Evolutionary conservation across 2,113 vertebrate genomes (phyloP), one percentile per base, ranked within the genome.

Genomic region (Merops nubicus): DNA sequence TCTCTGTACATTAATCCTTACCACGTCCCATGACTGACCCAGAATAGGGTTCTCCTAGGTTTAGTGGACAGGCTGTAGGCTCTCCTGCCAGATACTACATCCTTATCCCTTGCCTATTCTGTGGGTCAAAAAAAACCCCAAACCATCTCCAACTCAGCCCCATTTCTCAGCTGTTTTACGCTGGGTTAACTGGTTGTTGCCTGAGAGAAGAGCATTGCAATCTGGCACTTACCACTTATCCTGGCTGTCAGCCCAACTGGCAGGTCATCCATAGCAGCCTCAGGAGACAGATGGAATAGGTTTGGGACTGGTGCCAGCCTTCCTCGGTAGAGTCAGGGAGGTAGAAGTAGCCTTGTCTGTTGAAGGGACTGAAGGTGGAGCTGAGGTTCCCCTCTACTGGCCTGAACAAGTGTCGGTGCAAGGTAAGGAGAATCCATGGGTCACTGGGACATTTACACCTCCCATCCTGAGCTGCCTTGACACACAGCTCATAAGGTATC

Each of bases 21-120:
- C 31, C n/a, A n/a, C 0, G 1, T 18, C 16, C 16, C 18, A 13
- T 3, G 4, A 28, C 15, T 64, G 42, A 74, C 22, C 38, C 75
- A 62, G 26, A 78, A n/a, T 9, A 53, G 4, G 6, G 6, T 76
- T 70, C 38, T 83, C 29, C 63, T 57, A n/a, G 23, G 5, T 23
- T 16, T 14, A n/a, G 5, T 3, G 5, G 48, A 13, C 5, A 43
- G 65, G 54, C 22, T 91, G 15, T 51, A 57, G n/a, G 18, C n/a
- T 89, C 11, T 81, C 17, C 74, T 45, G 31, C 23, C 34, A 57
- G 29, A 40, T 76, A 18, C 15, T 2, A 0, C 4, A 8, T 60
- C 33, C 54, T 90, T 45, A 36, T 4, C 8, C 8, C 9, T 38
- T 74, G 19, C 43, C 25, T 63, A 50, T 68, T 78, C 17, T 63